These are phyloP conservation scores for Dipus sagitta DNA, from an alignment of 2,797 vertebrate species.

Conservation along the genomic window DNA sequence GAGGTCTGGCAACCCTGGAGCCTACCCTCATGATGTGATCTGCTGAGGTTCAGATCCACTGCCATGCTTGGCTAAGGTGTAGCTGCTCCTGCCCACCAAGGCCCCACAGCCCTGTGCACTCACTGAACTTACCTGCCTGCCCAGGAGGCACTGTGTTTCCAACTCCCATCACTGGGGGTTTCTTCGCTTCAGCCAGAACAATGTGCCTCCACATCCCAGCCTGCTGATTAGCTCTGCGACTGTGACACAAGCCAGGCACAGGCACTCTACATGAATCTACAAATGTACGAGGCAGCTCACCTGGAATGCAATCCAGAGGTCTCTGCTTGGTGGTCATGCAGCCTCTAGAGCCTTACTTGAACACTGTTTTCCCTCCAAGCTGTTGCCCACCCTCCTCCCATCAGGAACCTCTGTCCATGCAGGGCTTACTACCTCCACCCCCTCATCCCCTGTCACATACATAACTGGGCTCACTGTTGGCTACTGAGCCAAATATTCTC, in stretches of 20 bases:
- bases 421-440: not conserved
- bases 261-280: not conserved
- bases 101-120: not conserved
- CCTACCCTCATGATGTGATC: not conserved
- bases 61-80: not conserved
- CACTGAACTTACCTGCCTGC: not conserved
- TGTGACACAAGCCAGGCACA: not conserved
- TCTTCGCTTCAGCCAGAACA: conserved; percentile 14
- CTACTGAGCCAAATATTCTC: not conserved
- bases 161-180: not conserved
- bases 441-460: not conserved
- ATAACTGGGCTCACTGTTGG: not conserved
- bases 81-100: not conserved
- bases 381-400: not conserved
- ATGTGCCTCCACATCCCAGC: not conserved
- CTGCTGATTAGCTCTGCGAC: conserved; percentile 14
- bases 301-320: not conserved
- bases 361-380: not conserved
- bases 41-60: not conserved
- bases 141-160: not conserved
- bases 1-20: not conserved
- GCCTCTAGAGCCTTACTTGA: not conserved
- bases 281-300: not conserved
- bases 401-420: not conserved
- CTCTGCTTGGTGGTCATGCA: not conserved